A percentile compares a stretch with the other conserved stretches of the same genome.
Evolutionary conservation across 2,888 invertebrate species (phyloP).

Genomic region (Phalera bucephala): DNA sequence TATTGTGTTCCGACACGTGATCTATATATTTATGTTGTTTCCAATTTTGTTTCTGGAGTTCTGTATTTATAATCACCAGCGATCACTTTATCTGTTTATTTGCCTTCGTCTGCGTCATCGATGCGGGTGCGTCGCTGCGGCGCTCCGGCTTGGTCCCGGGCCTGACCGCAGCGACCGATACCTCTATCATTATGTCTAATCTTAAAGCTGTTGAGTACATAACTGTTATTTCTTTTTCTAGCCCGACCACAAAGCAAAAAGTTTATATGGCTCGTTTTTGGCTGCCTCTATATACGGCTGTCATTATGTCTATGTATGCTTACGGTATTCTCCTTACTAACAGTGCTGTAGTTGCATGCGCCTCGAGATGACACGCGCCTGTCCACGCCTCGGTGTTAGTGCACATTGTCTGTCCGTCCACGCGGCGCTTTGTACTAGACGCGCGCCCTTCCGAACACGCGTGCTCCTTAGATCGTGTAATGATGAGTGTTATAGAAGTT

Average conservation of each 20-base stretch:
- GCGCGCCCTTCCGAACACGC: slow-evolving; percentile 10
- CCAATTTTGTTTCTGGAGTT: slow-evolving; percentile 38
- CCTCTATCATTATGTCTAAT: slow-evolving; percentile 25
- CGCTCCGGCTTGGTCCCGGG: slow-evolving; percentile 9
- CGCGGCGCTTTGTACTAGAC: slow-evolving; percentile 43
- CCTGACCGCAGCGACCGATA: slow-evolving; percentile 7
- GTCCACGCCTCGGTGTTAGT: slow-evolving; percentile 37
- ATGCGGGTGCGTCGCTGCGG: slow-evolving; percentile 7
- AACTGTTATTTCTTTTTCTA: slow-evolving; percentile 76
- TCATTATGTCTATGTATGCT: slow-evolving; percentile 82
- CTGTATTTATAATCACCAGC: slow-evolving; percentile 48
- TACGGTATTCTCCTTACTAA: slow-evolving; percentile 67
- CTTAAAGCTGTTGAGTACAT: slow-evolving; percentile 63
- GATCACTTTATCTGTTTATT: slow-evolving; percentile 62
- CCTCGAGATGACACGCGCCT: slow-evolving; percentile 20
- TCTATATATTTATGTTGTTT: slow-evolving; percentile 43
- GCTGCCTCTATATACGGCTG: slow-evolving; percentile 81
- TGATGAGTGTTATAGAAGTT: slow-evolving; percentile 22
- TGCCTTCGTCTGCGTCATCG: slow-evolving; percentile 50
- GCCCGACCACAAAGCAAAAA: slow-evolving; percentile 80
- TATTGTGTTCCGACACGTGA: slow-evolving; percentile 57
- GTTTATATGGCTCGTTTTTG: slow-evolving; percentile 81
- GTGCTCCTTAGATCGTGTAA: slow-evolving; percentile 15
- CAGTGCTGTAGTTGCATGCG: slow-evolving; percentile 70
- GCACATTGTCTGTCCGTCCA: slow-evolving; percentile 68